Evolutionary conservation across 2,797 vertebrate species (phyloP), one percentile per base, ranked within the genome.

Genomic region (Aselliscus stoliczkanus): DNA sequence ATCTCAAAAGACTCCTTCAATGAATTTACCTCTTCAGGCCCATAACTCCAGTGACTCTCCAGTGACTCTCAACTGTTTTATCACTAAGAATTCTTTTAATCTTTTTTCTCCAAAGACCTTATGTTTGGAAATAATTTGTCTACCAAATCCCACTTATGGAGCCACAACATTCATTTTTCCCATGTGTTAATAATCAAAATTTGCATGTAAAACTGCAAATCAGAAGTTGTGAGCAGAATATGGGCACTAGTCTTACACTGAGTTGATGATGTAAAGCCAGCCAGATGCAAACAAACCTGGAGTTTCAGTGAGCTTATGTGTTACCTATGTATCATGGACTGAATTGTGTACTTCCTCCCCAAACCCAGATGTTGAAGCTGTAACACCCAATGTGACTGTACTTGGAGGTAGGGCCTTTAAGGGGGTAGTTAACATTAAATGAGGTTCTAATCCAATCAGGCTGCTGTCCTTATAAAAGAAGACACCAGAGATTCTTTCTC

Each of bases 51-150:
- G 37, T 77, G n/a, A n/a, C 52, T 85, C 23, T 79, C 23, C 64
- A 89, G 10, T 44, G 54, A 84, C 69, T 75, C 47, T 21, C 54
- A 72, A 47, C 20, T 17, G 42, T 93, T 95, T 72, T 75, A 85
- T 34, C 29, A 52, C 7, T 58, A 81, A 54, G 18, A 87, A 80
- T 72, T 42, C 10, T 42, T 92, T 95, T 47, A 76, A 72, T 67
- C 60, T 37, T 82, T 90, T 83, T 84, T 82, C 39, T 70, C 67
- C 50, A 67, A 84, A 88, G 58, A 29, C 17, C 9, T 21, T 69
- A 29, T 67, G 7, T 88, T 96, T 88, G 76, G 42, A 95, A 88
- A 88, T 56, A 84, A 88, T 81, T 94, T 95, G 23, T 79, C 58
- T 62, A 52, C 44, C 21, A 80, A 84, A 90, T 15, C 44, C 77